Evolutionary conservation across 2,113 vertebrate genomes (phyloP), one percentile per base, ranked within the genome.

Genomic region (Myotis brandtii): DNA sequence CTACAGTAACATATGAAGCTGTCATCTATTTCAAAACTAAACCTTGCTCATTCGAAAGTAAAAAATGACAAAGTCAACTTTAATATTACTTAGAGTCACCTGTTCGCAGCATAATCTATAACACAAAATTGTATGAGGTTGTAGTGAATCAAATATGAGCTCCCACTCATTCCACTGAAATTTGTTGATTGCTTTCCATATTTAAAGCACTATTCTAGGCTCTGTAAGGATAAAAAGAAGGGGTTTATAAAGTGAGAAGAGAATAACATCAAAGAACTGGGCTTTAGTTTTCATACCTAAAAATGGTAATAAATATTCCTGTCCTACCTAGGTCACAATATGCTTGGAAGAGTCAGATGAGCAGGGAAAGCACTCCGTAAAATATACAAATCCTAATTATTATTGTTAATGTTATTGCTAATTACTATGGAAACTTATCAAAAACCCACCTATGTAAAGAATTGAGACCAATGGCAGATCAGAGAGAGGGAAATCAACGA

Each of bases 61-160:
- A 97, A 96, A 93, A 80, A 66, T 92, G 30, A 89, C 89, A 91
- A 89, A 91, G 73, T 93, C 86, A 64, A 56, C 54, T 90, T 94
- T 87, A 85, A 92, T 81, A 94, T 72, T 87, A 73, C 34, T 69
- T 85, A 52, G 50, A 64, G 62, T 95, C 20, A 70, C 80, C 25
- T 88, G 72, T 82, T 75, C 62, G 34, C 73, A 94, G 34, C 21
- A 90, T 75, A 72, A 84, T 70, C 52, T 88, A 9, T 62, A 93
- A 93, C 10, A 82, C 37, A 32, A 87, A 93, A 77, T 95, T 93
- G 83, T 80, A 76, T 69, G 64, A 94, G 25, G 67, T 70, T 56
- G 3, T 46, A 76, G 56, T 67, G 5, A 30, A 69, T 87, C 73
- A 79, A 80, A 83, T 80, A 81, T 12, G 12, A 93, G 54, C 40